These are phyloP conservation scores for Myotis planiceps DNA, from an alignment of 2,797 vertebrate genomes.

Conservation along the genomic window DNA sequence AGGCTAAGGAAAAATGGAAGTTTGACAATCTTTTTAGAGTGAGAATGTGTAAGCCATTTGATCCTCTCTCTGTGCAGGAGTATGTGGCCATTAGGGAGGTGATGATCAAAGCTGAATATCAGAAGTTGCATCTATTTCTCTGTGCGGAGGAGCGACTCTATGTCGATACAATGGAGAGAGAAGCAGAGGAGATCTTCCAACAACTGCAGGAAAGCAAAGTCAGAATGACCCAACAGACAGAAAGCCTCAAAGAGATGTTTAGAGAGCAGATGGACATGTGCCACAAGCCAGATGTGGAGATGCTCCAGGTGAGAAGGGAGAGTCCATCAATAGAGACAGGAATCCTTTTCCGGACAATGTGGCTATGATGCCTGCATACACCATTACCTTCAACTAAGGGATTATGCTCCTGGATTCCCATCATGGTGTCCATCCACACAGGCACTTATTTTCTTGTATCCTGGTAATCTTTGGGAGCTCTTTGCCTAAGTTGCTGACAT, in stretches of 20 bases:
- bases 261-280: background rate
- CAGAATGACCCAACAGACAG: background rate
- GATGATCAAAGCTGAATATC: background rate
- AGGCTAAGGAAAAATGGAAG: no score
- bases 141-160: background rate
- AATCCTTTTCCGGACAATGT: background rate
- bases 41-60: background rate
- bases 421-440: rapidly evolving
- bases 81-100: background rate
- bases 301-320: background rate
- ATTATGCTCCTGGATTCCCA: background rate
- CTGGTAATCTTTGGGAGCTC: no score
- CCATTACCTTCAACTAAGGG: background rate
- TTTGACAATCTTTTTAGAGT: background rate
- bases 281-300: background rate
- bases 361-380: background rate
- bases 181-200: background rate
- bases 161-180: background rate
- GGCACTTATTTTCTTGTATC: background rate
- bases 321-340: background rate
- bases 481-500: no score
- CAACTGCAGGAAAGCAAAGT: background rate
- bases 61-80: background rate
- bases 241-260: background rate
- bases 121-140: background rate